Evolutionary conservation across 2,113 vertebrate genomes (phyloP).

Genomic region (Indri indri): DNA sequence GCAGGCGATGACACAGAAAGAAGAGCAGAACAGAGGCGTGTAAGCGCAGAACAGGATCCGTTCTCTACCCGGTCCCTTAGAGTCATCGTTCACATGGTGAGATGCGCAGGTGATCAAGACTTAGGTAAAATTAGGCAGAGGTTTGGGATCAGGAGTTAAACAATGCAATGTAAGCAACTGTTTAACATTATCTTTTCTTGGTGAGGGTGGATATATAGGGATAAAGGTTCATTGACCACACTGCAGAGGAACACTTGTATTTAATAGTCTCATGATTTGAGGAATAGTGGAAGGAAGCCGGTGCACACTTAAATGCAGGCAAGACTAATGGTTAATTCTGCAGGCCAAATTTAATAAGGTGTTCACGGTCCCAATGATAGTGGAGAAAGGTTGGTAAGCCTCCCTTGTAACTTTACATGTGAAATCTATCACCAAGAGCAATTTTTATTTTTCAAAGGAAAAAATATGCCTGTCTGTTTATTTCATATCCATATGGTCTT

Average conservation of each 20-base stretch:
- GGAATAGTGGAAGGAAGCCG: neutral
- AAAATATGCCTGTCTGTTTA: neutral
- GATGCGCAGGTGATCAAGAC: neutral
- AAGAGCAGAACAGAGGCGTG: neutral
- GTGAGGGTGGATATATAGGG: neutral
- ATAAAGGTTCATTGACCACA: neutral
- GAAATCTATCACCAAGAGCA: neutral
- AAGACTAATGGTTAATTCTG: neutral
- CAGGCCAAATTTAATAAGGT: neutral
- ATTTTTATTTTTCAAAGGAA: neutral
- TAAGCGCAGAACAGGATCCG: rapidly evolving
- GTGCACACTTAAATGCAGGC: neutral
- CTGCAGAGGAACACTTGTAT: neutral
- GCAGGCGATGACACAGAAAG: neutral
- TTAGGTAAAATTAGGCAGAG: neutral
- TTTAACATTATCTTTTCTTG: neutral
- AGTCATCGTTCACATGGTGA: rapidly evolving
- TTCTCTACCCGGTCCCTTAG: no score
- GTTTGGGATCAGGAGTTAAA: neutral
- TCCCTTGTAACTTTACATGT: neutral
- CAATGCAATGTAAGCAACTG: neutral
- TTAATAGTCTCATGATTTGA: neutral
- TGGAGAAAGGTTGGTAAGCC: neutral
- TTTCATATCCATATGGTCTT: neutral
- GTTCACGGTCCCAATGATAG: neutral